Evolutionary conservation across 2,113 vertebrate species (phyloP).

Genomic region (Agelaius phoeniceus): DNA sequence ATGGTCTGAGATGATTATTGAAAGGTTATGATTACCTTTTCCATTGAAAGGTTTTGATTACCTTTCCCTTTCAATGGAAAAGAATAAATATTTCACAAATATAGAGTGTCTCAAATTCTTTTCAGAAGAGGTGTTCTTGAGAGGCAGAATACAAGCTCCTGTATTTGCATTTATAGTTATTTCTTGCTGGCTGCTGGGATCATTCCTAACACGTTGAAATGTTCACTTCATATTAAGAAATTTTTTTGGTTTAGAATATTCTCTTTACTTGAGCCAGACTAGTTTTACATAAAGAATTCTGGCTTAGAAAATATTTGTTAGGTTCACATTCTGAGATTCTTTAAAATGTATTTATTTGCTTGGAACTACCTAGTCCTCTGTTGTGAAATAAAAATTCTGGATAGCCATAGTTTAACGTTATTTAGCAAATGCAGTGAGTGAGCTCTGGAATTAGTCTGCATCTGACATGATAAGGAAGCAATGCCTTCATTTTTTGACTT

Average conservation of each 20-base stretch:
- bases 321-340: not conserved
- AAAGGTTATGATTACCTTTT: not conserved
- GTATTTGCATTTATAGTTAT: not conserved
- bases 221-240: not conserved
- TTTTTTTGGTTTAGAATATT: not conserved
- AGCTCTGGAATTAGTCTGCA: not conserved
- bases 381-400: not conserved
- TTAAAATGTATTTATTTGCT: not conserved
- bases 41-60: not conserved
- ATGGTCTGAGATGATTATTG: not conserved
- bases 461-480: not conserved
- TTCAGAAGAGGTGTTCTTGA: not conserved
- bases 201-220: not conserved
- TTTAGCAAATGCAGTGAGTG: not conserved
- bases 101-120: not conserved
- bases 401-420: rapidly evolving
- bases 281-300: not conserved
- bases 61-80: not conserved
- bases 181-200: not conserved
- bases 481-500: not conserved
- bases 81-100: not conserved
- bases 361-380: not conserved
- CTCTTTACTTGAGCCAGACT: not conserved
- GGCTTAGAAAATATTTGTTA: not conserved
- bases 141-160: not conserved